These are phyloP conservation scores for Urocitellus parryii DNA, from an alignment of 2,113 vertebrate genomes.

Conservation along the genomic window DNA sequence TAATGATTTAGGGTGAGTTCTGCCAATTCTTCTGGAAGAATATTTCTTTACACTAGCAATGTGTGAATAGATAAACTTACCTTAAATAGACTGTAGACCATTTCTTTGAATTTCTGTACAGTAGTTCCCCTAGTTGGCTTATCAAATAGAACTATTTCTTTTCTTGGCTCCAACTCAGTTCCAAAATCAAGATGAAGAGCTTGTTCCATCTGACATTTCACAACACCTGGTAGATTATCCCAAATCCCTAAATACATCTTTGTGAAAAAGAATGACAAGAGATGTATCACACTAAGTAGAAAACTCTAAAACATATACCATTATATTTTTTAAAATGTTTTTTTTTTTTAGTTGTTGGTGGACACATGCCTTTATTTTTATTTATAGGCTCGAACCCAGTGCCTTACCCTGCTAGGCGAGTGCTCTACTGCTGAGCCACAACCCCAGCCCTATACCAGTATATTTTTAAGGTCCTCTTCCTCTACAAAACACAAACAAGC, in stretches of 20 bases:
- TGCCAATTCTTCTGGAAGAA: not conserved
- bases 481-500: not conserved
- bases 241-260: conserved; percentile 97
- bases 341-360: too few species aligned
- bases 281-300: not conserved
- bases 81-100: conserved; percentile 96
- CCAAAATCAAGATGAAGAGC: conserved; percentile 92
- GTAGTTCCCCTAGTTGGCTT: conserved; percentile 97
- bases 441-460: not conserved
- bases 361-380: too few species aligned
- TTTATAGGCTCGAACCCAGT: too few species aligned
- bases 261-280: conserved; percentile 58
- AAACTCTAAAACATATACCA: not conserved
- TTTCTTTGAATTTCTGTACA: conserved; percentile 98
- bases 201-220: conserved; percentile 97
- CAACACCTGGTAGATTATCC: conserved; percentile 96
- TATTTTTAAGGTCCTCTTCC: not conserved
- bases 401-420: too few species aligned
- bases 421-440: too few species aligned
- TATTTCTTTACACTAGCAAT: not conserved
- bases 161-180: conserved; percentile 93
- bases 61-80: conserved; percentile 84
- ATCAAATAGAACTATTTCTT: conserved; percentile 93
- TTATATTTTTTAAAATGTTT: not conserved
- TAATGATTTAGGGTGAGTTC: not conserved